A percentile compares a stretch with the other conserved stretches of the same genome.
phyloP scores from a whole-genome alignment of 2,888 invertebrate species.

The Tiphia femorata region DNA sequence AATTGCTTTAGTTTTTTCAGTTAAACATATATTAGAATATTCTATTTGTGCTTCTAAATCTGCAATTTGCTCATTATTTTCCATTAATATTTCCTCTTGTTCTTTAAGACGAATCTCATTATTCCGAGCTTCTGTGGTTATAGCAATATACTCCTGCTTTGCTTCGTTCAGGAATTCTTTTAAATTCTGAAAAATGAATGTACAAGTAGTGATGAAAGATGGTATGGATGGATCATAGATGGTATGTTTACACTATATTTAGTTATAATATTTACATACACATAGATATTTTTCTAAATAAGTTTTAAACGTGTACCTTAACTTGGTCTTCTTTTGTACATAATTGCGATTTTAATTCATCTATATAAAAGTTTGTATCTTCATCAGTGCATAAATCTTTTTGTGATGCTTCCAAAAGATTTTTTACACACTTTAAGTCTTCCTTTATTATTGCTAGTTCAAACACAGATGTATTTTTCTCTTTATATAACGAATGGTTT shows the following conservation, averaged over 20 bases:
- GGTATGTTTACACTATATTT: neutral
- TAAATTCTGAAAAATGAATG: constrained; percentile 46
- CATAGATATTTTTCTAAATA: neutral
- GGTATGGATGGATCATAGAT: neutral
- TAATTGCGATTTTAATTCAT: constrained; percentile 51
- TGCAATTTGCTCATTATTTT: constrained; percentile 47
- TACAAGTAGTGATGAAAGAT: constrained; percentile 2
- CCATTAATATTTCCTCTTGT: constrained; percentile 44
- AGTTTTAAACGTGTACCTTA: constrained; percentile 39
- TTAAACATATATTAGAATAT: constrained; percentile 47
- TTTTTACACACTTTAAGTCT: constrained; percentile 48
- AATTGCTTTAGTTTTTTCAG: constrained; percentile 44
- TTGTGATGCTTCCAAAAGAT: constrained; percentile 47
- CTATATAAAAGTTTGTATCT: constrained; percentile 36
- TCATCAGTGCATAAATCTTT: constrained; percentile 37
- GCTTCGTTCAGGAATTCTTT: constrained; percentile 62
- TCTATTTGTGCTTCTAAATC: constrained; percentile 56
- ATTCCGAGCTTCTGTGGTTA: constrained; percentile 42
- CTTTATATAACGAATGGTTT: constrained; percentile 42
- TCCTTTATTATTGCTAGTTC: constrained; percentile 50
- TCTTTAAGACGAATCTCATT: constrained; percentile 45
- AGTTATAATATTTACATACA: neutral
- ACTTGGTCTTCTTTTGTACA: constrained; percentile 48
- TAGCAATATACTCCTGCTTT: constrained; percentile 59
- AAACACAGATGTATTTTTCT: constrained; percentile 52